phyloP scores from a whole-genome alignment of 2,797 vertebrate species.

The Nothura maculosa region DNA sequence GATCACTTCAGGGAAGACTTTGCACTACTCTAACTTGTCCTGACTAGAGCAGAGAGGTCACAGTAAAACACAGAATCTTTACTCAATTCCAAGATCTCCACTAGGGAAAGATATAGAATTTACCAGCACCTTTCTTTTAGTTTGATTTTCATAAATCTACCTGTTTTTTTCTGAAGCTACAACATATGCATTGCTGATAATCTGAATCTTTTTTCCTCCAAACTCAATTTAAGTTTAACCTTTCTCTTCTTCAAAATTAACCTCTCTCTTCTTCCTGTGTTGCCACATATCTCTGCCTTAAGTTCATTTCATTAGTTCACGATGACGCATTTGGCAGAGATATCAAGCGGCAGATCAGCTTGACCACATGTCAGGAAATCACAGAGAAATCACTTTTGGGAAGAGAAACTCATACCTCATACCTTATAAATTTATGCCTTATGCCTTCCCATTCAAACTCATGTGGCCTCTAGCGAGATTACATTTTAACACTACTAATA shows the following conservation, averaged over 20 bases:
- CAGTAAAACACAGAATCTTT: not conserved
- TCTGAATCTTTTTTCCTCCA: not conserved
- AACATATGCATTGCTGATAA: not conserved
- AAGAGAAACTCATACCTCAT: not conserved
- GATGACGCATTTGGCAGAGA: not conserved
- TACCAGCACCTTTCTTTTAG: not conserved
- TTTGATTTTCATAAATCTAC: not conserved
- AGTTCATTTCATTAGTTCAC: not conserved
- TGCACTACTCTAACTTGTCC: not conserved
- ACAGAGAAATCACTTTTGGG: not conserved
- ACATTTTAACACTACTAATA: not conserved
- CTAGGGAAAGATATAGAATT: not conserved
- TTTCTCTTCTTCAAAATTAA: not conserved
- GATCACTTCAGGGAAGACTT: not conserved
- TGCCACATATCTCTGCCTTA: not conserved
- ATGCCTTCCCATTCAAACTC: not conserved
- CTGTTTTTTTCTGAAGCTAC: not conserved
- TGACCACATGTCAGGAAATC: not conserved
- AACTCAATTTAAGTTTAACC: not conserved
- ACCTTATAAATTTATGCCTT: not conserved
- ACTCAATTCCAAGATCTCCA: not conserved
- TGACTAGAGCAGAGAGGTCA: fast-evolving
- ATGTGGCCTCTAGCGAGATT: not conserved
- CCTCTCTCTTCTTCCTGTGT: not conserved
- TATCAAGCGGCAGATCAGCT: not conserved